Base-by-base conservation (phyloP, 2,797 vertebrate genomes). In the Carapus acus region DNA sequence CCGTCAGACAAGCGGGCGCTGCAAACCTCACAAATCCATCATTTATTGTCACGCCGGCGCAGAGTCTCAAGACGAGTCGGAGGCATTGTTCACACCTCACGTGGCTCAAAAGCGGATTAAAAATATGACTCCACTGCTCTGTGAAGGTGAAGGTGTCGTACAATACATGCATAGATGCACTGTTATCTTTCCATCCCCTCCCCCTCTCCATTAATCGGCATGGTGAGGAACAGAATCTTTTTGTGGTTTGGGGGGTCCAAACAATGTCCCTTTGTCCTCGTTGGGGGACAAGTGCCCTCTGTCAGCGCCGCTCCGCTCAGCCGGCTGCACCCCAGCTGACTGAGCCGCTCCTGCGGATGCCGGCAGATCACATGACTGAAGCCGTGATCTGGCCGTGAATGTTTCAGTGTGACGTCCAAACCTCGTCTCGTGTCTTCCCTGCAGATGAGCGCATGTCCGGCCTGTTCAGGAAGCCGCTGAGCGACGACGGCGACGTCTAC, bases 401-500 rank as follows among this genome's bases (percentile, higher is more conserved):
- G 16, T 38, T 19, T 20, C 17, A 21, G 9, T 42, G 16, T 21
- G 5, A 23, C 52, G 19, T 31, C 41, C 52, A 6, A 29, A 5
- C 43, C 29, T 31, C 24, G 22, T 47, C 18, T 60, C 36, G 55
- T 18, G 8, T 19, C 19, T 13, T 58, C 48, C 69, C 44, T 85
- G 11, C 67, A 94, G 94, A 86, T 83, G 80, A 85, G 48, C 55
- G 82, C 22, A 86, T 83, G 71, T 83, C 87, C 54, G 80, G 84
- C 0, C 78, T 74, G 62, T 88, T 84, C 49, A 83, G 64, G 85
- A 91, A 81, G 83, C 81, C 87, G 1, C 82, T 89, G 1, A 87
- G 83, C 8, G 87, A 85, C 0, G 90, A 90, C 36, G 89, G 84
- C 42, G 88, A 92, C 8, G 88, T 95, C 71, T 98, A 98, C 75